These are phyloP conservation scores for Brassicogethes aeneus DNA, from an alignment of 2,888 invertebrate genomes.

Conservation along the genomic window DNA sequence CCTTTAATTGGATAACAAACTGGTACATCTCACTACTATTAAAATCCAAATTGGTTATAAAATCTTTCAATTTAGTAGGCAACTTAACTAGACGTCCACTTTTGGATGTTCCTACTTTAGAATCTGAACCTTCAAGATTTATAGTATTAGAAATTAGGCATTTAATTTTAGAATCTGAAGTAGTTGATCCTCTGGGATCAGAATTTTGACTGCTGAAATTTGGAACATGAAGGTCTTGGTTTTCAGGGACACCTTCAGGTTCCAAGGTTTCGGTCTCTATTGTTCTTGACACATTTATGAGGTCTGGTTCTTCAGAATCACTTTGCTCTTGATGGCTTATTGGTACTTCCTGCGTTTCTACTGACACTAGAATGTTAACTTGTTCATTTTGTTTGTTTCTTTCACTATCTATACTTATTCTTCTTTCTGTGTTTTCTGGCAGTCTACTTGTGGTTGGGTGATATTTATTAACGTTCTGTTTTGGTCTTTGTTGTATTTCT, in stretches of 20 bases:
- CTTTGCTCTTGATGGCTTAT: not conserved
- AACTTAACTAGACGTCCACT: not conserved
- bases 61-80: not conserved
- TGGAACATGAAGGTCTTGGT: not conserved
- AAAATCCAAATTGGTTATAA: not conserved
- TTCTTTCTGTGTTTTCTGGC: not conserved
- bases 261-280: not conserved
- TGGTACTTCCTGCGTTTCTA: too few relatives aligned
- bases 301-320: not conserved
- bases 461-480: not conserved
- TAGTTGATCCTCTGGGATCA: not conserved
- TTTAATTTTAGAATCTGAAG: not conserved
- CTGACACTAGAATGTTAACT: not conserved
- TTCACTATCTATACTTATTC: not conserved
- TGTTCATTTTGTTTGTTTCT: too few relatives aligned
- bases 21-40: not conserved
- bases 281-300: constrained; percentile 1
- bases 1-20: not conserved
- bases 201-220: not conserved
- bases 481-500: not conserved
- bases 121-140: not conserved
- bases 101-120: not conserved
- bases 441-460: not conserved
- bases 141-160: not conserved
- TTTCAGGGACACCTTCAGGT: not conserved